Percentiles rank a stretch among this genome's conserved stretches.
Conservation (phyloP, 2,888 invertebrate genomes). For the Epicampocera succincta region DNA sequence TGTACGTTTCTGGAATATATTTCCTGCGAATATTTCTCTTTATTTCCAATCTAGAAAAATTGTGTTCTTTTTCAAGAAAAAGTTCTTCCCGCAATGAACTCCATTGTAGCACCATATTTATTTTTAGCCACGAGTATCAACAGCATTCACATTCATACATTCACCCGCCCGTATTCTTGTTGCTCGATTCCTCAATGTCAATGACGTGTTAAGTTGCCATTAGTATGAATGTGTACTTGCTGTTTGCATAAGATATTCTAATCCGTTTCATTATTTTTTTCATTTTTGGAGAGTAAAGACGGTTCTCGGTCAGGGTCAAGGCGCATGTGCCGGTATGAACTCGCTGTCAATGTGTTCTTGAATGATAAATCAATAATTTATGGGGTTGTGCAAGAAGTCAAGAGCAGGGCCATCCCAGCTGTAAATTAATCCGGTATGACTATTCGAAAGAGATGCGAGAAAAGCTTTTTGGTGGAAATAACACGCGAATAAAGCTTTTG, state of each 20-base stretch:
- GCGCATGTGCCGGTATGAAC: slow-evolving; percentile 74
- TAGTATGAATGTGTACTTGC: slow-evolving; percentile 20
- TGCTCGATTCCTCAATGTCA: slow-evolving; percentile 29
- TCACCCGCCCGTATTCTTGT: too few relatives aligned
- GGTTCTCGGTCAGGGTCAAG: slow-evolving; percentile 66
- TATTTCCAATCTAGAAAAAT: too few relatives aligned
- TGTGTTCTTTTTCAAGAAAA: too few relatives aligned
- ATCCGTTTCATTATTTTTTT: background rate
- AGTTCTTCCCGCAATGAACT: too few relatives aligned
- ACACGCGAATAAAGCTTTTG: slow-evolving; percentile 27
- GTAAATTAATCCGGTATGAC: slow-evolving; percentile 12
- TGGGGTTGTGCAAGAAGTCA: slow-evolving; percentile 76
- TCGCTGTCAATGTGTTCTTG: slow-evolving; percentile 48
- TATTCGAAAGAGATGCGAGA: slow-evolving; percentile 32
- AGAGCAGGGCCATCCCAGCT: slow-evolving; percentile 76
- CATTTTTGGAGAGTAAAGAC: slow-evolving; percentile 2
- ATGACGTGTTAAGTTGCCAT: slow-evolving; percentile 53
- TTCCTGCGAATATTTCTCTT: too few relatives aligned
- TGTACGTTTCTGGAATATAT: too few relatives aligned
- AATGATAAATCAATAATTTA: slow-evolving; percentile 76
- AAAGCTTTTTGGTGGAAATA: slow-evolving; percentile 45
- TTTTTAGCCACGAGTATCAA: too few relatives aligned
- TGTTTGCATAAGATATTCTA: slow-evolving; percentile 34
- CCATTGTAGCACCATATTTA: too few relatives aligned
- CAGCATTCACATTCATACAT: too few relatives aligned